Evolutionary conservation across 1,140 invertebrate genomes (phyloP).

Genomic region (Grapholita molesta): DNA sequence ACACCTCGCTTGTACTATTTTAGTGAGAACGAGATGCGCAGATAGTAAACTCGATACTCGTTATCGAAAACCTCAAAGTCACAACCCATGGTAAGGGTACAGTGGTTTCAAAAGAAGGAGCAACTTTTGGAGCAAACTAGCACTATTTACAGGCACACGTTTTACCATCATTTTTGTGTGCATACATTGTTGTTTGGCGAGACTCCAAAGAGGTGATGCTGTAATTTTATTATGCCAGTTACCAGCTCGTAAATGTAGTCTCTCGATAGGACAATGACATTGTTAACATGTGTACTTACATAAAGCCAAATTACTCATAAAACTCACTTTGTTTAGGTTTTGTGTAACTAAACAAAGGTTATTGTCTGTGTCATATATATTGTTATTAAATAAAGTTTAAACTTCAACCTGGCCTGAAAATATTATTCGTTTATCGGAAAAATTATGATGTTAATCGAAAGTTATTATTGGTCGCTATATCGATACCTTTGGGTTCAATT

Average conservation of each 20-base stretch:
- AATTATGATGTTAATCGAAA: no score
- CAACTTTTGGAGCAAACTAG: no score
- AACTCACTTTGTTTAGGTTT: neutral
- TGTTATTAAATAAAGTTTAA: neutral
- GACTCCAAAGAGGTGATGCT: neutral
- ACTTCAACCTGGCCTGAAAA: neutral
- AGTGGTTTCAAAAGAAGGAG: no score
- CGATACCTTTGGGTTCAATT: no score
- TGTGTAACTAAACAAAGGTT: neutral
- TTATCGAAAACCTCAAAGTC: no score
- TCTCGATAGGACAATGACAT: neutral
- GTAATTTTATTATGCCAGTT: neutral
- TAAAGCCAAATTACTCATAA: neutral
- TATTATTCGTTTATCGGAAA: no score
- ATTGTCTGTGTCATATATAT: neutral
- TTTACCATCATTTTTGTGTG: neutral
- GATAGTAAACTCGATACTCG: no score
- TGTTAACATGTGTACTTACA: neutral
- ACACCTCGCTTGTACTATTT: no score
- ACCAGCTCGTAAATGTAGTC: neutral
- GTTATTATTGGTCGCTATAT: no score
- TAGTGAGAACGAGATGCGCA: no score
- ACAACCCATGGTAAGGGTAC: no score
- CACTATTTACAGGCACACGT: no score
- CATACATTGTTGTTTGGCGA: neutral